Evolutionary conservation across 2,113 vertebrate genomes (phyloP).

Genomic region (Anguilla japonica): DNA sequence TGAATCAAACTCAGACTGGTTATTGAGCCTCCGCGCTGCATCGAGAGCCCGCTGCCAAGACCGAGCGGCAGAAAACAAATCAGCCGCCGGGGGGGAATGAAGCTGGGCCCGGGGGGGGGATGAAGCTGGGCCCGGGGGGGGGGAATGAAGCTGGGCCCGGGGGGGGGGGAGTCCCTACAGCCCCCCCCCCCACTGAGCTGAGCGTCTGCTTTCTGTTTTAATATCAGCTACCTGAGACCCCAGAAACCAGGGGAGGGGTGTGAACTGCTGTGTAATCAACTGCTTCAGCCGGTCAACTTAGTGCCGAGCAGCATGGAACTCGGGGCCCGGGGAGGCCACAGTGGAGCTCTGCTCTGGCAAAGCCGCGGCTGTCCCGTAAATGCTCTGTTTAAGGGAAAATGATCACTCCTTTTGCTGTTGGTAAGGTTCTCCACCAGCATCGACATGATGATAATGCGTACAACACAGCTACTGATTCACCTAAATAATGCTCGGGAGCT

Average conservation of each 20-base stretch:
- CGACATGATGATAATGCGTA: neutral
- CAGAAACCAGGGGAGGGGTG: neutral
- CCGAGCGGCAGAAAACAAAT: conserved; percentile 19
- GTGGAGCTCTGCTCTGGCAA: neutral
- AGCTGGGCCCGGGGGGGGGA: neutral
- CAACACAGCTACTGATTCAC: neutral
- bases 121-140: too few species aligned
- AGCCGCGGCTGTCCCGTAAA: neutral
- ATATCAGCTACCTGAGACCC: neutral
- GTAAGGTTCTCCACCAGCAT: neutral
- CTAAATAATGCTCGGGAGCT: neutral
- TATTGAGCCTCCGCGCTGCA: neutral
- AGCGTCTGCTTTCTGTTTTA: too few species aligned
- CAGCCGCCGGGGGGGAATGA: neutral
- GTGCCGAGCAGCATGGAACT: neutral
- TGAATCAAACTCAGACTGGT: conserved; percentile 25
- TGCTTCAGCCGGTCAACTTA: neutral
- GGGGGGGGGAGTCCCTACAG: too few species aligned
- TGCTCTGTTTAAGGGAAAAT: neutral
- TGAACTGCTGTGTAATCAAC: neutral
- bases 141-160: too few species aligned
- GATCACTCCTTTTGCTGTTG: neutral
- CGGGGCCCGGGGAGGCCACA: neutral
- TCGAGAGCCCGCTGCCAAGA: neutral
- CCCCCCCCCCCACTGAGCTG: too few species aligned